Conservation (phyloP, 2,113 vertebrate genomes). For the Microtus richardsoni region DNA sequence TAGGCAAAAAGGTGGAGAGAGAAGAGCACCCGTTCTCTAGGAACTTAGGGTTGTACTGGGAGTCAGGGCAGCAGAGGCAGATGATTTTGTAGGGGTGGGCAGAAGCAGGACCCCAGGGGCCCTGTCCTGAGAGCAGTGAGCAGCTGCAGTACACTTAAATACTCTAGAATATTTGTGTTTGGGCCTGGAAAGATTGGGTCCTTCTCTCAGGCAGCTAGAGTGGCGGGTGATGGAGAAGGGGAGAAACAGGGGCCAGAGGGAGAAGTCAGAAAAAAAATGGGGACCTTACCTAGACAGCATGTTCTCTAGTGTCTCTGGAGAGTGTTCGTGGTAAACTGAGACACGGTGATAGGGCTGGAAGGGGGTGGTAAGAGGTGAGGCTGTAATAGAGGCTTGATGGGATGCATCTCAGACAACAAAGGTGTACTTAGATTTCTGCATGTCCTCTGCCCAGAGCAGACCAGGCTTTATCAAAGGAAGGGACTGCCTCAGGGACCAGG, state of each 20-base stretch:
- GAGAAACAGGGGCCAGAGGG: rapidly evolving
- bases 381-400: rapidly evolving
- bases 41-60: neutral
- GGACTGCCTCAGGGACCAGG: neutral
- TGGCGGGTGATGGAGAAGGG: neutral
- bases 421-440: rapidly evolving
- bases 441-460: neutral
- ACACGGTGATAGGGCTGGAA: neutral
- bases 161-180: neutral
- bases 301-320: neutral
- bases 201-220: neutral
- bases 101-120: neutral
- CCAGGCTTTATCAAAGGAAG: neutral
- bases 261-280: neutral
- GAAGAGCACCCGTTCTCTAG: neutral
- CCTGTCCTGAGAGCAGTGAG: neutral
- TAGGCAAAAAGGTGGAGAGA: neutral
- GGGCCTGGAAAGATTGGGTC: neutral
- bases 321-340: neutral
- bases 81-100: neutral
- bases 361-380: neutral
- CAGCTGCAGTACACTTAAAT: neutral
- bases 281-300: neutral
- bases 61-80: neutral
- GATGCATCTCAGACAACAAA: neutral